phyloP scores from a whole-genome alignment of 2,797 vertebrate genomes.

The Amblyopsis hoosieri region DNA sequence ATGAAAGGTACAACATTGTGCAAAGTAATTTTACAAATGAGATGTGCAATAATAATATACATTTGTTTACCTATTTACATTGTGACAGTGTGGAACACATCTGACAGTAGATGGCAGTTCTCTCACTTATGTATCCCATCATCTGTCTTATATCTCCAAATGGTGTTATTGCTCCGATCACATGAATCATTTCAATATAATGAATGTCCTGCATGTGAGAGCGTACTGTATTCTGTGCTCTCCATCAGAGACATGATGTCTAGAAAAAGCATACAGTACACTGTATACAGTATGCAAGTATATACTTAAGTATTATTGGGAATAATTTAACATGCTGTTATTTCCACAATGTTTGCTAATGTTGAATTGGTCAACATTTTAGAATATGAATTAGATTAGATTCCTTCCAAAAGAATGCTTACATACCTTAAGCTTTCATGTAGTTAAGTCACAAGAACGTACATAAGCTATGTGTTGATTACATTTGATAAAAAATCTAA shows the following conservation, averaged over 20 bases:
- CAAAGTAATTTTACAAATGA: background rate
- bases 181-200: too few relatives aligned
- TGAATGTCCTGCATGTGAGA: too few relatives aligned
- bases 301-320: constrained; percentile 33
- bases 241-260: too few relatives aligned
- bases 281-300: background rate
- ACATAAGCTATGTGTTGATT: too few relatives aligned
- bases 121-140: constrained; percentile 46
- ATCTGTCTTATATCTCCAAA: constrained; percentile 20
- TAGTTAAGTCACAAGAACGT: too few relatives aligned
- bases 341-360: constrained; percentile 44
- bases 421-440: too few relatives aligned
- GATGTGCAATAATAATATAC: constrained; percentile 18
- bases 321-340: too few relatives aligned
- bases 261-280: constrained; percentile 55
- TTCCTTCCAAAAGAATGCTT: constrained; percentile 7
- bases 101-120: constrained; percentile 64
- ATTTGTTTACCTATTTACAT: background rate
- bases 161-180: too few relatives aligned
- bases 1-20: too few relatives aligned
- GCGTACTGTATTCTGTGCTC: too few relatives aligned
- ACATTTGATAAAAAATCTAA: too few relatives aligned
- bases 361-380: constrained; percentile 43
- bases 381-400: constrained; percentile 43
- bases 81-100: background rate